Conservation (phyloP, 2,888 invertebrate genomes). For the Onthophagus sagittarius region DNA sequence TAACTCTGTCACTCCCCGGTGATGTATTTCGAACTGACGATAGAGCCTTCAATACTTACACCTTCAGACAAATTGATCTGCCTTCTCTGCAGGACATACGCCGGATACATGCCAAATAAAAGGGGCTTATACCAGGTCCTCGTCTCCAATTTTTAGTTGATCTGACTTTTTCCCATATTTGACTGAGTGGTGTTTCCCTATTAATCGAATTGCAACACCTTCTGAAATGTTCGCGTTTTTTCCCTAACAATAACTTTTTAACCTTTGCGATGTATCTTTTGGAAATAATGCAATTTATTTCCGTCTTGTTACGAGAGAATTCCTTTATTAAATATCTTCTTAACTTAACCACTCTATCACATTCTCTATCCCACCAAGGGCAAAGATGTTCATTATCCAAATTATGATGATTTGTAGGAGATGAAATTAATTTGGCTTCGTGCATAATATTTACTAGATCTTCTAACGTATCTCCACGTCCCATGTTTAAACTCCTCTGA, state of each 20-base stretch:
- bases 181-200: not conserved
- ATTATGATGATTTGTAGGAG: not conserved
- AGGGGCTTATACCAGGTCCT: too few relatives aligned
- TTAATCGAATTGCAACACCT: not conserved
- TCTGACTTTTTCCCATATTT: not conserved
- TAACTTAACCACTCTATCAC: not conserved
- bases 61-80: too few relatives aligned
- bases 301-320: not conserved
- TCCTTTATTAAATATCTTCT: not conserved
- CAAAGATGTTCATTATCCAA: not conserved
- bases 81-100: too few relatives aligned
- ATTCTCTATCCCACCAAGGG: not conserved
- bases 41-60: too few relatives aligned
- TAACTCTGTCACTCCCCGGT: too few relatives aligned
- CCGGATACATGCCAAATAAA: too few relatives aligned
- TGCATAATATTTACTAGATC: not conserved
- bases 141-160: not conserved
- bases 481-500: too few relatives aligned
- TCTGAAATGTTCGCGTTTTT: not conserved
- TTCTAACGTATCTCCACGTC: too few relatives aligned
- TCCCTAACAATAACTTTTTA: not conserved
- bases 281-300: not conserved
- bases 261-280: not conserved
- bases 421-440: not conserved
- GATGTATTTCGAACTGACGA: too few relatives aligned